A percentile compares a stretch with the other conserved stretches of the same genome.
Conservation (phyloP, 53 echinoderm and acorn worm species). For the Apostichopus leukothele region DNA sequence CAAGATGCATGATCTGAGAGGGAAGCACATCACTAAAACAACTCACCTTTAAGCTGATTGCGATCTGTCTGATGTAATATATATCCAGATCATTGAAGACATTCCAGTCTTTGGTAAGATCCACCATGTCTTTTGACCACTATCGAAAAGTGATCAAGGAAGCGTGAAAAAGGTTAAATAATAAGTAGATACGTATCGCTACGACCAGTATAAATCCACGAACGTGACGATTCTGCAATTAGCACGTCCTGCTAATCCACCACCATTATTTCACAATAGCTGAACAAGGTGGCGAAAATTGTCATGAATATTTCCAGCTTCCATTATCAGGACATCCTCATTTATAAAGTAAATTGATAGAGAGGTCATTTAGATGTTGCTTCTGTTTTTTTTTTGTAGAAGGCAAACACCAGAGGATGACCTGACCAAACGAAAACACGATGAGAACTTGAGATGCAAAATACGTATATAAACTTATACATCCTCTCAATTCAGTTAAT, state of each 20-base stretch:
- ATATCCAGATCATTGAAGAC: slow-evolving; percentile 88
- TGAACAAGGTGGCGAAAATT: no score
- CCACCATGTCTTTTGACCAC: neutral
- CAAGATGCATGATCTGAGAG: neutral
- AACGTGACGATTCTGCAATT: no score
- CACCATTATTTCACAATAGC: no score
- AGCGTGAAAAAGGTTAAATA: neutral
- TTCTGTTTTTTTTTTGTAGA: neutral
- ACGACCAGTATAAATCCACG: no score
- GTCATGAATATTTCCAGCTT: neutral
- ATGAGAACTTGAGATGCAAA: no score
- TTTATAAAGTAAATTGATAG: slow-evolving; percentile 3
- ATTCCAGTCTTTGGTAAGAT: slow-evolving; percentile 20
- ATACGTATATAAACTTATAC: no score
- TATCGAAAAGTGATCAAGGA: neutral
- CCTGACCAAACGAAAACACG: neutral
- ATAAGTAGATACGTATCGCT: no score
- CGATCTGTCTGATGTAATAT: slow-evolving; percentile 90
- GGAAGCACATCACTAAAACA: neutral
- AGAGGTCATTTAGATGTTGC: neutral
- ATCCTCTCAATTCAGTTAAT: no score
- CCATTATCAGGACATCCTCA: slow-evolving; percentile 25
- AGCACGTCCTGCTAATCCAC: no score
- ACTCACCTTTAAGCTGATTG: slow-evolving; percentile 83
- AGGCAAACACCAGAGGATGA: neutral